Percentiles rank a stretch among this genome's conserved stretches.
Conservation (phyloP, 2,113 vertebrate genomes). For the Crotophaga sulcirostris region DNA sequence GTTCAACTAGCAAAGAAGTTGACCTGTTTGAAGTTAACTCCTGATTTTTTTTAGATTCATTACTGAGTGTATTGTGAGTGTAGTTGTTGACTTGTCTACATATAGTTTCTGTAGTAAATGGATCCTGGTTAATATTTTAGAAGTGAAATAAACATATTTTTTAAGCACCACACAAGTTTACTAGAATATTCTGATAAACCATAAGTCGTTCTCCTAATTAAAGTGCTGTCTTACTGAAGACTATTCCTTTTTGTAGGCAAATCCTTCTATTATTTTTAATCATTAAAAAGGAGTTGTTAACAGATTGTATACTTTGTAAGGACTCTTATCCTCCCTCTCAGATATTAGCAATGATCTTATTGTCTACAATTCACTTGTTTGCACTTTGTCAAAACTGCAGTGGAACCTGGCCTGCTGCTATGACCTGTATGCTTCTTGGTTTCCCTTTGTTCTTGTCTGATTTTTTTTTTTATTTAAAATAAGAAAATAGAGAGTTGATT, state of each 20-base stretch:
- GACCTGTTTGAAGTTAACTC: not conserved
- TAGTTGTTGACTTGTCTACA: not conserved
- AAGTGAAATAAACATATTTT: not conserved
- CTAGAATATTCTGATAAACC: not conserved
- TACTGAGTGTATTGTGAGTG: not conserved
- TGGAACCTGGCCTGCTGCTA: not conserved
- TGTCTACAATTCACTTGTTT: not conserved
- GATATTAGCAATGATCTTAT: not conserved
- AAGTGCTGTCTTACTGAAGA: not conserved
- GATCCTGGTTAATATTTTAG: not conserved
- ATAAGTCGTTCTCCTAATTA: not conserved
- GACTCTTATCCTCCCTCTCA: not conserved
- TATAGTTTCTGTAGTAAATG: not conserved
- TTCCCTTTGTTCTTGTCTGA: not conserved
- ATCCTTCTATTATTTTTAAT: not conserved
- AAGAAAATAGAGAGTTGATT: not conserved
- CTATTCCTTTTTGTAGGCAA: not conserved
- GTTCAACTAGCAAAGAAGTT: not conserved
- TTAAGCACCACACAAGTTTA: not conserved
- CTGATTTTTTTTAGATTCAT: accelerated
- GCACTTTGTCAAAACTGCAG: not conserved
- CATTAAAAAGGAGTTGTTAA: not conserved
- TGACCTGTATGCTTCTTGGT: not conserved
- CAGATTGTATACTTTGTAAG: not conserved
- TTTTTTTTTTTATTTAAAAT: not conserved